These are phyloP conservation scores for Andricus curvator DNA, from an alignment of 2,888 invertebrate species.

Conservation along the genomic window DNA sequence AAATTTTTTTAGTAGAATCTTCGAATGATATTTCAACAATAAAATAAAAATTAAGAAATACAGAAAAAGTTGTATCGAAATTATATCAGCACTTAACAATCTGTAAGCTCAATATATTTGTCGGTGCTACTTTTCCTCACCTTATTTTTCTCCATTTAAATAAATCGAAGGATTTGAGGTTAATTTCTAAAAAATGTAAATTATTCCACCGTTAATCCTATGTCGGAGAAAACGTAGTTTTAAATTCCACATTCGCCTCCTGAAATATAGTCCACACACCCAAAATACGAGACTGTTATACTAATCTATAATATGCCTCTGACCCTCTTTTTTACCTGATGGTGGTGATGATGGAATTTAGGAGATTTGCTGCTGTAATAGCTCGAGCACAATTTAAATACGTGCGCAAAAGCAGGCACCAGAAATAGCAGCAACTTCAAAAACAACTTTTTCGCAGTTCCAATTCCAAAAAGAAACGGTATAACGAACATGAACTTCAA, in stretches of 20 bases:
- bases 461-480: conserved; percentile 88
- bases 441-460: conserved; percentile 90
- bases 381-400: conserved; percentile 91
- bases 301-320: not conserved
- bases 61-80: not conserved
- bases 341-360: conserved; percentile 89
- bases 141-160: not conserved
- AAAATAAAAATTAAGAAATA: not conserved
- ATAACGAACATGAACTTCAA: conserved; percentile 89
- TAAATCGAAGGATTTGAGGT: no score
- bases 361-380: conserved; percentile 87
- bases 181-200: not conserved
- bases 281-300: conserved; percentile 23
- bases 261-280: conserved; percentile 17
- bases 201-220: not conserved
- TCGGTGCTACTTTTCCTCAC: no score
- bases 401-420: conserved; percentile 89
- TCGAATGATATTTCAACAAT: not conserved
- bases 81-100: no score
- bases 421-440: conserved; percentile 89
- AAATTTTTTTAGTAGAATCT: not conserved
- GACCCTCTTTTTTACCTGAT: conserved; percentile 77
- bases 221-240: not conserved
- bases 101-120: no score
- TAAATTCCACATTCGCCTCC: not conserved